Evolutionary conservation across 1,140 invertebrate genomes (phyloP).

Genomic region (Asbolus verrucosus): DNA sequence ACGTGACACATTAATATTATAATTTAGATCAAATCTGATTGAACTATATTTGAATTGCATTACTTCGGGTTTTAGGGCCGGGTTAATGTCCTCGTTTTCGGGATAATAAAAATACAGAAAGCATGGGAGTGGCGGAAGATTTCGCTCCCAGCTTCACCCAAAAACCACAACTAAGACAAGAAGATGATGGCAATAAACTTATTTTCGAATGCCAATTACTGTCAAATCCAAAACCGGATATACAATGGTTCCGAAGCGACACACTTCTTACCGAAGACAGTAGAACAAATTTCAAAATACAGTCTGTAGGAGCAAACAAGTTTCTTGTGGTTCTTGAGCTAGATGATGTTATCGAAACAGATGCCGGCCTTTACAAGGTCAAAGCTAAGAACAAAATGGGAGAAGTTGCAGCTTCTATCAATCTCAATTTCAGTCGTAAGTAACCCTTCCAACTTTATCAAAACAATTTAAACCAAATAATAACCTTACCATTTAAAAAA

Average conservation of each 20-base stretch:
- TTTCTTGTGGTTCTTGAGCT: slow-evolving; percentile 93
- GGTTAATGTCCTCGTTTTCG: slow-evolving; percentile 62
- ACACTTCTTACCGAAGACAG: slow-evolving; percentile 83
- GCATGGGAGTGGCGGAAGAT: slow-evolving; percentile 89
- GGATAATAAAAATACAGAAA: slow-evolving; percentile 58
- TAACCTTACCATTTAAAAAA: background rate
- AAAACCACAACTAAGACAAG: slow-evolving; percentile 95
- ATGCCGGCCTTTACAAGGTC: slow-evolving; percentile 97
- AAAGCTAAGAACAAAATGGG: slow-evolving; percentile 98
- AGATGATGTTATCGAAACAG: slow-evolving; percentile 94
- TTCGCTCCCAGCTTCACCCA: slow-evolving; percentile 97
- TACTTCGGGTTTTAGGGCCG: slow-evolving; percentile 56
- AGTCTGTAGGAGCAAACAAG: slow-evolving; percentile 86
- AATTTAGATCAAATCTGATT: slow-evolving; percentile 14
- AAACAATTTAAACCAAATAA: too few species aligned
- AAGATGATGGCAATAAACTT: slow-evolving; percentile 95
- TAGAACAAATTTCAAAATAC: slow-evolving; percentile 88
- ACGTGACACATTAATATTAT: slow-evolving; percentile 33
- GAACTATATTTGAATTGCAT: background rate
- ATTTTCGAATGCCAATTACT: slow-evolving; percentile 95
- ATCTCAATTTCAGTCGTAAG: slow-evolving; percentile 98
- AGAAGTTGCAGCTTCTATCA: slow-evolving; percentile 97
- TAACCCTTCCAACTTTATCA: slow-evolving; percentile 66
- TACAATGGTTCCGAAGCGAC: slow-evolving; percentile 92
- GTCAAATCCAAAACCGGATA: slow-evolving; percentile 86